Evolutionary conservation across 2,888 invertebrate genomes (phyloP).

Genomic region (Drosophila kambysellisi): DNA sequence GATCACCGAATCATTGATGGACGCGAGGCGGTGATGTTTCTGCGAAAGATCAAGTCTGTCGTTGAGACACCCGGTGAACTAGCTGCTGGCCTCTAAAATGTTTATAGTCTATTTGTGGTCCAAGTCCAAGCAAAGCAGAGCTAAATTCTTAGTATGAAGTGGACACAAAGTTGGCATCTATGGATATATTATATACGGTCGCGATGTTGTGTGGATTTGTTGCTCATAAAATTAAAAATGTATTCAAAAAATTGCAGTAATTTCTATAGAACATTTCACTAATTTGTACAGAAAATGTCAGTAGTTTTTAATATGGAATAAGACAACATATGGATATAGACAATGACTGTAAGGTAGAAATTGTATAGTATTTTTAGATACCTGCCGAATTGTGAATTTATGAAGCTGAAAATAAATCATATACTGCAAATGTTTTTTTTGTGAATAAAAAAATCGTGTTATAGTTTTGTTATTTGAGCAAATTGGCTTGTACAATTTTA

Average conservation of each 20-base stretch:
- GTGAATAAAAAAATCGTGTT: slow-evolving; percentile 15
- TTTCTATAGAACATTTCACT: background rate
- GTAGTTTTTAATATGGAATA: background rate
- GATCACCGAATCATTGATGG: slow-evolving; percentile 99
- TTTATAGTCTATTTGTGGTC: background rate
- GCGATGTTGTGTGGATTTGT: background rate
- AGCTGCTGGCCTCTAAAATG: slow-evolving; percentile 93
- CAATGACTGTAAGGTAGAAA: background rate
- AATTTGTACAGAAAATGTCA: background rate
- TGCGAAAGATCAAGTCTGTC: slow-evolving; percentile 97
- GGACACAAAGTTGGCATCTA: background rate
- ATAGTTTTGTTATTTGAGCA: slow-evolving; percentile 78
- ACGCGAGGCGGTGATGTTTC: slow-evolving; percentile 98
- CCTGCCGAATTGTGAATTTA: background rate
- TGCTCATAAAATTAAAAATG: background rate
- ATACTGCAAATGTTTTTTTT: background rate
- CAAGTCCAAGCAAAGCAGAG: background rate
- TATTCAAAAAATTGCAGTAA: background rate
- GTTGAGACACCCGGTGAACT: slow-evolving; percentile 98
- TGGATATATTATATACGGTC: background rate
- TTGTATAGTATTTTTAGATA: background rate
- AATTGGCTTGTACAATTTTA: slow-evolving; percentile 84
- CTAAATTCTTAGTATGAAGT: slow-evolving; percentile 33
- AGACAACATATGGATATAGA: background rate
- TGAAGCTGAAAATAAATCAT: slow-evolving; percentile 15